Evolutionary conservation across 2,113 vertebrate genomes (phyloP).

Genomic region (Equus quagga): DNA sequence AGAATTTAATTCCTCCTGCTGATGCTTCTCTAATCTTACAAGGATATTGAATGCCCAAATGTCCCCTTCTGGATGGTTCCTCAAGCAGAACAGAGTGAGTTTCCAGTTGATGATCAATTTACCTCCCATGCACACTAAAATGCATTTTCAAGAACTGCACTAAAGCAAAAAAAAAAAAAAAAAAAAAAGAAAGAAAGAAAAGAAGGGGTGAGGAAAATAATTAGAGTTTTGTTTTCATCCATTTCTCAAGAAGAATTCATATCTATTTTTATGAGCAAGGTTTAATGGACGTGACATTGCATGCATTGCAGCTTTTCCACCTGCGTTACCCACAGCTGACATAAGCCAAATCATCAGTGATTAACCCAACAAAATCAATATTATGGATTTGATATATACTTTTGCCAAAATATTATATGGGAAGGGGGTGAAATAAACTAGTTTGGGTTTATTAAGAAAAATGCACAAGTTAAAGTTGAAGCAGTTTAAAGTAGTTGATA

Average conservation of each 20-base stretch:
- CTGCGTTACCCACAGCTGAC: background rate
- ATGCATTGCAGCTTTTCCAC: background rate
- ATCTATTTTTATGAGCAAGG: background rate
- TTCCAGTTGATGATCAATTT: slow-evolving; percentile 61
- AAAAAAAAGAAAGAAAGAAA: background rate
- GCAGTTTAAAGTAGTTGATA: background rate
- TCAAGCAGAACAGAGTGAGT: slow-evolving; percentile 53
- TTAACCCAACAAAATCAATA: slow-evolving; percentile 10
- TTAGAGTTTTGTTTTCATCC: background rate
- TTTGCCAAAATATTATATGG: background rate
- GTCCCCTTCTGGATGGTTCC: slow-evolving; percentile 51
- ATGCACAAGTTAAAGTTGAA: background rate
- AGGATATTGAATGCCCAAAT: slow-evolving; percentile 27
- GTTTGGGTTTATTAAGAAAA: background rate
- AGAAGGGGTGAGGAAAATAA: background rate
- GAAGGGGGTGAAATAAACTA: background rate
- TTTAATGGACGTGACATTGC: background rate
- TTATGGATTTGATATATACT: background rate
- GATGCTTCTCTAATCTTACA: slow-evolving; percentile 48
- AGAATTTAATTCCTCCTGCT: slow-evolving; percentile 56
- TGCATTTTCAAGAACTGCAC: background rate
- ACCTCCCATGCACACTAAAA: slow-evolving; percentile 44
- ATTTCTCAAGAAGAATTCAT: slow-evolving; percentile 18
- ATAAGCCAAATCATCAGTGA: background rate
- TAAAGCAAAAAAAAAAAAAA: background rate